Base-by-base conservation (phyloP, 1,140 invertebrate species). In the Diachasmimorpha longicaudata region DNA sequence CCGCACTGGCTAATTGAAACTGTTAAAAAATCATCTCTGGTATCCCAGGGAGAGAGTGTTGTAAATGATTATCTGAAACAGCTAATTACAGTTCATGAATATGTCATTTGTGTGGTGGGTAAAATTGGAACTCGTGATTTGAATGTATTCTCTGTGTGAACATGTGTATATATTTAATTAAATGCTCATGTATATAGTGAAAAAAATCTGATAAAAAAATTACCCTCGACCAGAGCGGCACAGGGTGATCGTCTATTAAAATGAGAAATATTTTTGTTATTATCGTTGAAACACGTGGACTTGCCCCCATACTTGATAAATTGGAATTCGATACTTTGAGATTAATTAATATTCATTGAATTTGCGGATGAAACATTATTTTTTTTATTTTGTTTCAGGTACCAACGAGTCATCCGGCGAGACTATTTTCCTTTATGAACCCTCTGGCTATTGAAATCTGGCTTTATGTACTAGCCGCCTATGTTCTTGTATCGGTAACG, bases 381-480 rank as follows among this genome's bases (percentile, higher is more conserved):
- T 6, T 31, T 6, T 2, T 48, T 25, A 74, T 74, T 67, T 16
- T 48, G 77, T 75, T 74, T 71, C 86, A 92, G 90, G 92, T 93
- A 63, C 94, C 95, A 4, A 91, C 91, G 31, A 91, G 91, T 77
- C 93, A 94, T 75, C 92, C 93, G 58, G 93, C 95, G 0, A 91
- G 93, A 16, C 88, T 97, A 0, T 97, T 97, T 85, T 96, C 95
- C 4, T 97, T 97, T 86, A 93, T 97, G 89, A 93, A 95, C 80
- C 96, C 96, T 0, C 89, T 97, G 75, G 95, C 95, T 0, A 92
- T 94, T 68, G 94, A 96, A 83, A 96, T 97, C 74, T 95, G 95
- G 95, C 86, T 95, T 23, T 95, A 94, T 85, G 93, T 95, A 67
- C 85, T 96, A 9, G 93, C 93, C 0, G 94, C 94, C 39, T 96